A percentile compares a stretch with the other conserved stretches of the same genome.
phyloP scores from a whole-genome alignment of 2,888 invertebrate genomes.

The Pilophorus perplexus region DNA sequence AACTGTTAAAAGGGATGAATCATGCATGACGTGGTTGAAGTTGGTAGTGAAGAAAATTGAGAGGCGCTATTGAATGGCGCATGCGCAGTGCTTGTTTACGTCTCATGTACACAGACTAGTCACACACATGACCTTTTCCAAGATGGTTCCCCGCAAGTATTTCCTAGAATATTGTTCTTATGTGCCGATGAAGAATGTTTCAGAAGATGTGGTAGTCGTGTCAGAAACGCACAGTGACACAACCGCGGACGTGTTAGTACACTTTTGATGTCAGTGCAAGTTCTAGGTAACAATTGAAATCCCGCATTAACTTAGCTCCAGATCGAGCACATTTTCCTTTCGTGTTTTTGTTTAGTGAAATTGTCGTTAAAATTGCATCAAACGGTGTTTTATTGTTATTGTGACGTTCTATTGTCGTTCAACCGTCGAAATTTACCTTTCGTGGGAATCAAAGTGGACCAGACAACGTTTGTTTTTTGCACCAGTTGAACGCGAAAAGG shows the following conservation, averaged over 20 bases:
- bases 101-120: constrained; percentile 48
- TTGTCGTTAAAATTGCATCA: too few species aligned
- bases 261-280: constrained; percentile 48
- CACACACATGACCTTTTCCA: constrained; percentile 52
- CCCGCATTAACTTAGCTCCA: constrained; percentile 46
- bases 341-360: constrained; percentile 25
- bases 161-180: constrained; percentile 47
- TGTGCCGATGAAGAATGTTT: constrained; percentile 11
- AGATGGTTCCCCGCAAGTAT: constrained; percentile 50
- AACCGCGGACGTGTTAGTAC: constrained; percentile 17
- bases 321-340: constrained; percentile 44
- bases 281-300: constrained; percentile 46
- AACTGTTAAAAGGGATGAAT: constrained; percentile 47
- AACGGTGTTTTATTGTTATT: constrained; percentile 20
- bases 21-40: constrained; percentile 48
- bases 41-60: constrained; percentile 44
- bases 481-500: constrained; percentile 16
- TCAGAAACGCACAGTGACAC: neutral
- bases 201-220: neutral
- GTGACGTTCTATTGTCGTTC: constrained; percentile 12
- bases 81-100: constrained; percentile 57
- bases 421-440: neutral
- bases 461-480: constrained; percentile 6
- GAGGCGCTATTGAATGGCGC: constrained; percentile 50
- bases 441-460: neutral